Conservation (phyloP, 2,113 vertebrate genomes). For the Sinosuthora webbiana region DNA sequence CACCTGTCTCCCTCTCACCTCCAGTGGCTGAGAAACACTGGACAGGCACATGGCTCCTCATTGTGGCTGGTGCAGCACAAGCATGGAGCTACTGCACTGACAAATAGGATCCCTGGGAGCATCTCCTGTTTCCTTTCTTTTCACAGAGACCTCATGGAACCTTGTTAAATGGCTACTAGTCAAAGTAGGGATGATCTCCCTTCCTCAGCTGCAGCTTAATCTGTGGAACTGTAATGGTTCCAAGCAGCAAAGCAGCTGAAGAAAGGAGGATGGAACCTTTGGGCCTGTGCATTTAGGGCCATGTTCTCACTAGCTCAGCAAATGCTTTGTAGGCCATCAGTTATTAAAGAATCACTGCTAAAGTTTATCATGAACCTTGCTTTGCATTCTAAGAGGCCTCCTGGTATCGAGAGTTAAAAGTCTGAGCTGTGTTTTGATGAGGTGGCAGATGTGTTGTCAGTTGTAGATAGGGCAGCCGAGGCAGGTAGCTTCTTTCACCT, state of each 20-base stretch:
- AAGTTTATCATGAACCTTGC: not conserved
- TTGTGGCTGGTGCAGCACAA: rapidly evolving
- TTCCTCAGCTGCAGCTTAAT: not conserved
- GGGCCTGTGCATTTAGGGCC: not conserved
- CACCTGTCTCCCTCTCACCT: not conserved
- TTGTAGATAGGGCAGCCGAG: not conserved
- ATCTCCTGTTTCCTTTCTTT: not conserved
- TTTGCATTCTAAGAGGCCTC: not conserved
- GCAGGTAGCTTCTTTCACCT: not conserved
- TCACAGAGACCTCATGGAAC: not conserved
- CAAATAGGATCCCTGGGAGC: not conserved
- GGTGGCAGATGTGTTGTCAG: not conserved
- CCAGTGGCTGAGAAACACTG: not conserved
- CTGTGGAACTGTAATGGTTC: not conserved
- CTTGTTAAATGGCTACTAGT: not conserved
- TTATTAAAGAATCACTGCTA: not conserved
- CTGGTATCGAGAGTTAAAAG: not conserved
- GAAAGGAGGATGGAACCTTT: not conserved
- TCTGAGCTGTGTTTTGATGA: not conserved
- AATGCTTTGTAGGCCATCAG: not conserved
- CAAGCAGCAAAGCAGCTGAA: not conserved
- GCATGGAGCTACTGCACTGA: not conserved
- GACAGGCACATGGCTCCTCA: not conserved
- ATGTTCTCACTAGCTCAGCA: not conserved
- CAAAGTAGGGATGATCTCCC: not conserved